Evolutionary conservation across 2,113 vertebrate genomes (phyloP), one percentile per base, ranked within the genome.

Genomic region (Atlantisia rogersi): DNA sequence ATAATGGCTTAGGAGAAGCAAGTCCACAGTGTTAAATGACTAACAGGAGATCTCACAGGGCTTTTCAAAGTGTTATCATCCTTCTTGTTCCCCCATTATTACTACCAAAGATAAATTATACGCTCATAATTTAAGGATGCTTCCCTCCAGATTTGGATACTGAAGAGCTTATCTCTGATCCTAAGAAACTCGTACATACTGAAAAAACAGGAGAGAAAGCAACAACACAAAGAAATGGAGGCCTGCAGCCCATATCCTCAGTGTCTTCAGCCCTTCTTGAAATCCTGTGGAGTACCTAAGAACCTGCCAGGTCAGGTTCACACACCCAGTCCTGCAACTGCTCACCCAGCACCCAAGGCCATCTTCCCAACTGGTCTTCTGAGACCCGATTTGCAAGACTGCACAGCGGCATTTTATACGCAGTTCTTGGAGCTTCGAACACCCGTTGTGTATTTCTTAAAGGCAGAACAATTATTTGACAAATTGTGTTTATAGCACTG

Each of bases 281-380:
- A 52, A 11, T 24, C 42, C 74, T 53, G 8, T 2, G 1, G 21
- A 42, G 37, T 37, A 58, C 4, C 9, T 0, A 0, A 15, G 35
- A 9, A 39, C 48, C 39, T 0, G 0, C 17, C 28, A 39, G 16
- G 19, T n/a, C 42, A 40, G n/a, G 37, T 14, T 64, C 29, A 35
- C 1, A 1, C 37, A 56, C 6, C 10, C 9, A 10, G 25, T 25
- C 29, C 40, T 37, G 22, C 40, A 39, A 19, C 44, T 25, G 21
- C 48, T 53, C 5, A 22, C 24, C 28, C 32, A 67, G 55, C 16
- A 6, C 10, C 24, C 18, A 40, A 31, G 11, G 24, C 10, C 1
- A 0, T 19, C 40, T 52, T 11, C 19, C 9, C 10, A 31, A 11
- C 5, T 31, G 24, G 14, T 42, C 10, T 64, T 10, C 24, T 50